phyloP scores from a whole-genome alignment of 1,140 invertebrate genomes.

The Bombus vancouverensis region DNA sequence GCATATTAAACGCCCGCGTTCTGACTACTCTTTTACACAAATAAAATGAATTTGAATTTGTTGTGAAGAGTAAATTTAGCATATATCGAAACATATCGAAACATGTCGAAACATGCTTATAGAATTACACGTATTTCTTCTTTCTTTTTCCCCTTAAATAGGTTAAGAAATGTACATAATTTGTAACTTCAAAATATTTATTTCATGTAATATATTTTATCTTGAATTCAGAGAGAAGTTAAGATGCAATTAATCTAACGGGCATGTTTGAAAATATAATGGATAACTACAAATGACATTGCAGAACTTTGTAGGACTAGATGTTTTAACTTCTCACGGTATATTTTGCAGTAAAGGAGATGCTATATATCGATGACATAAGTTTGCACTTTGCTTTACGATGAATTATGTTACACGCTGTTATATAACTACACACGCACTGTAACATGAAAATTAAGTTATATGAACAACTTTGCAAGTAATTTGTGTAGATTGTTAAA shows the following conservation, averaged over 20 bases:
- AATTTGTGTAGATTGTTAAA: neutral
- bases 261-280: neutral
- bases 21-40: neutral
- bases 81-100: too few relatives aligned
- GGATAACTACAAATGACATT: neutral
- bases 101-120: too few relatives aligned
- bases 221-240: neutral
- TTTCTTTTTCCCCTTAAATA: neutral
- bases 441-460: slow-evolving; percentile 35
- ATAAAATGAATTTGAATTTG: neutral
- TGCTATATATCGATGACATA: slow-evolving; percentile 28
- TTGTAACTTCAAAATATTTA: neutral
- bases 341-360: slow-evolving; percentile 16
- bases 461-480: slow-evolving; percentile 8
- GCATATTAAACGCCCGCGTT: neutral
- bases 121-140: neutral
- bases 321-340: neutral
- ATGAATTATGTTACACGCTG: slow-evolving; percentile 23
- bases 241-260: neutral
- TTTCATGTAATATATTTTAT: neutral
- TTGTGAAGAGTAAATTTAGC: neutral
- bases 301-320: neutral
- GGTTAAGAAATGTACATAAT: too few relatives aligned
- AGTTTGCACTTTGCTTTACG: slow-evolving; percentile 45
- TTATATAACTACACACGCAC: slow-evolving; percentile 33